Evolutionary conservation across 2,113 vertebrate genomes (phyloP), one percentile per base, ranked within the genome.

Genomic region (Stercorarius parasiticus): DNA sequence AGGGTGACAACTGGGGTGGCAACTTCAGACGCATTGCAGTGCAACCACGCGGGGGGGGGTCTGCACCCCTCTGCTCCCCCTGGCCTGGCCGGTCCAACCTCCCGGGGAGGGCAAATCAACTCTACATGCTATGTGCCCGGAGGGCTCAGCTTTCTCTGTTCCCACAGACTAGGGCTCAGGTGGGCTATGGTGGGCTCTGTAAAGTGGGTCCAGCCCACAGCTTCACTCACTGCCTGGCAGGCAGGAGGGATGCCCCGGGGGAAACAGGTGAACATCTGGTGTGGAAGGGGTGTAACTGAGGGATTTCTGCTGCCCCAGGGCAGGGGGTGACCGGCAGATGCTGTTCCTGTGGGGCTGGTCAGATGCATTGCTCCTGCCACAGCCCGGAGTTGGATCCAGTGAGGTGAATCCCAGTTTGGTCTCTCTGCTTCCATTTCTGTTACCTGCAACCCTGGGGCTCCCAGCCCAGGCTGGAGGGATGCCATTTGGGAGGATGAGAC

Each of bases 331-430:
- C 32, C 5, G 0, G 11, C 1, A 16, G 67, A 10, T 72, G 25
- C 58, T 42, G 6, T 40, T 77, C 10, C 47, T 0, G 0, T 43
- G 58, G 49, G 23, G 20, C 34, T 71, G 7, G 8, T 40, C 47
- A 50, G 66, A 5, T 0, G 11, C 0, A 0, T 38, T 20, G 1
- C 7, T 69, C 49, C 43, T 61, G 26, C 27, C 67, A 23, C 52
- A 85, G 27, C 64, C 64, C 34, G 34, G 40, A 47, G 30, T 50
- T 53, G 61, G 16, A 30, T 40, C 50, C 82, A 67, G 62, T 11
- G 59, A 17, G 7, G n/a, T 8, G 7, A 70, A 82, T 71, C 50
- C 43, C 62, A 47, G 12, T 40, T 53, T 62, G 80, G 36, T 40
- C 9, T 27, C 32, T 67, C 27, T 16, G 19, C 62, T 90, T 79